A percentile compares a stretch with the other conserved stretches of the same genome.
Conservation (phyloP, 2,113 vertebrate species). For the Etheostoma cragini region DNA sequence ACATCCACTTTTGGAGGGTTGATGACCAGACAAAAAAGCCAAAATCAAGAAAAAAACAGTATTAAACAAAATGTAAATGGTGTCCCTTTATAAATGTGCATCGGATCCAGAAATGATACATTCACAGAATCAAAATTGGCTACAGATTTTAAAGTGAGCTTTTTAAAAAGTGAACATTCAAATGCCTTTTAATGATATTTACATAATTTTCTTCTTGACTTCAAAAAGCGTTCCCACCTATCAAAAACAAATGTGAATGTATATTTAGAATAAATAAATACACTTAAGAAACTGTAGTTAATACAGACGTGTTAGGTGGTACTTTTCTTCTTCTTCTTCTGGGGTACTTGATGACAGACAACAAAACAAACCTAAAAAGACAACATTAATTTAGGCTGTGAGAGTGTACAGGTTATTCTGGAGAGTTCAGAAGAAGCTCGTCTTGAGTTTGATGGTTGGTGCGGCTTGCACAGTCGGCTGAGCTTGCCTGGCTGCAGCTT, state of each 20-base stretch:
- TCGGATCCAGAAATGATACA: conserved; percentile 45
- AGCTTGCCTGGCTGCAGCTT: conserved; percentile 89
- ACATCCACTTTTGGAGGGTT: neutral
- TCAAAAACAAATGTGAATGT: conserved; percentile 32
- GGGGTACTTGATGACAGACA: conserved; percentile 27
- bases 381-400: conserved; percentile 17
- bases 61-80: conserved; percentile 2
- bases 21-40: neutral
- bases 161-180: conserved; percentile 63
- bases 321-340: neutral
- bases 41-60: neutral
- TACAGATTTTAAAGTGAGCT: conserved; percentile 41
- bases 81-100: conserved; percentile 55
- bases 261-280: conserved; percentile 69
- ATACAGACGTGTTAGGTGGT: conserved; percentile 29
- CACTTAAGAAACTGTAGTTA: conserved; percentile 36
- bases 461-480: conserved; percentile 90
- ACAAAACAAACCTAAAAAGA: conserved; percentile 30
- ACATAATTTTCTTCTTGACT: conserved; percentile 50
- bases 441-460: conserved; percentile 99
- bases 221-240: conserved; percentile 19
- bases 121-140: conserved; percentile 48
- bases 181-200: conserved; percentile 59
- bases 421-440: conserved; percentile 92
- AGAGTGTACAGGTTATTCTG: conserved; percentile 18